Conservation (phyloP, 2,888 invertebrate species). For the Hypomecis atomaria region DNA sequence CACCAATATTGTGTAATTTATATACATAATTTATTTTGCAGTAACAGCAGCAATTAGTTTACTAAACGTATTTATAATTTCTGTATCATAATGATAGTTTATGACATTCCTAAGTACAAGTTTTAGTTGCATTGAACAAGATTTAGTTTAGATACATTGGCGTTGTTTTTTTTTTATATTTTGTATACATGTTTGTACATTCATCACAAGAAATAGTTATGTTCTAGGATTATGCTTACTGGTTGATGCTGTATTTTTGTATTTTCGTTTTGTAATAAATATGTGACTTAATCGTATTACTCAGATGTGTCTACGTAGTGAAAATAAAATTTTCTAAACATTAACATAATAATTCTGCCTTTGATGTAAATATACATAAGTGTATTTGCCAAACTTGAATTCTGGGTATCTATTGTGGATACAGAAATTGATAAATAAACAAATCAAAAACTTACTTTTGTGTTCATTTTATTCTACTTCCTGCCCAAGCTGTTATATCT, state of each 20-base stretch:
- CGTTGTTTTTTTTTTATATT: conserved; percentile 55
- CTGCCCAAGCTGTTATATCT: too few relatives aligned
- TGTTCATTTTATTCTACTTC: conserved; percentile 25
- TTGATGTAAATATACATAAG: conserved; percentile 66
- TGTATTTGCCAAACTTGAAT: conserved; percentile 69
- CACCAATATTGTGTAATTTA: conserved; percentile 62
- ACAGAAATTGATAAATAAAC: conserved; percentile 84
- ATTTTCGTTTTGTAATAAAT: conserved; percentile 48
- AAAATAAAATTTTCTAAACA: conserved; percentile 55
- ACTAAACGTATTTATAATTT: conserved; percentile 79
- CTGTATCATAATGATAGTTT: conserved; percentile 77
- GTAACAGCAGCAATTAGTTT: conserved; percentile 66
- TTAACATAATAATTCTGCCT: conserved; percentile 44
- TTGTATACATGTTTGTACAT: conserved; percentile 45
- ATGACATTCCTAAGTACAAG: conserved; percentile 70
- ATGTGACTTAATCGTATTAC: conserved; percentile 15
- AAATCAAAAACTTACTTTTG: conserved; percentile 57
- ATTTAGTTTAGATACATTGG: conserved; percentile 49
- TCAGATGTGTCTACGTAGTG: conserved; percentile 38
- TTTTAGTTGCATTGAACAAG: conserved; percentile 71
- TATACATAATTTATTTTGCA: conserved; percentile 73
- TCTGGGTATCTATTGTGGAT: conserved; percentile 80
- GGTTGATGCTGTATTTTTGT: conserved; percentile 63
- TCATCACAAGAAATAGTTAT: conserved; percentile 64
- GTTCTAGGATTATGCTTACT: conserved; percentile 52